These are phyloP conservation scores for Myrmecobius fasciatus DNA, from an alignment of 2,113 vertebrate genomes.

Conservation along the genomic window DNA sequence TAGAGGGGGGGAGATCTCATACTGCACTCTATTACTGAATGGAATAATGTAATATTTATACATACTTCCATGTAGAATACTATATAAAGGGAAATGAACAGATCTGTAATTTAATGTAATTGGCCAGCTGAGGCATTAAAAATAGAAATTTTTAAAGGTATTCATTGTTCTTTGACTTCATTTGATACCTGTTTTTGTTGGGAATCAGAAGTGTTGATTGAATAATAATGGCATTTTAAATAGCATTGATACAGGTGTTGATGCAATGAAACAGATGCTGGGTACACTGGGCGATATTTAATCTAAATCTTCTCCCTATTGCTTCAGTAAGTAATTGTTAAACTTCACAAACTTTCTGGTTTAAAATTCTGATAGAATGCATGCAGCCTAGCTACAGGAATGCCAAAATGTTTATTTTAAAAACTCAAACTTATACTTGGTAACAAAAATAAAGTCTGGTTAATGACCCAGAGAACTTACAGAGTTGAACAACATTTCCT, in stretches of 20 bases:
- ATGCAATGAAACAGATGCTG: conserved; percentile 67
- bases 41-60: conserved; percentile 59
- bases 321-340: not conserved
- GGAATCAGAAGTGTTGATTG: conserved; percentile 23
- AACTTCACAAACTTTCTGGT: conserved; percentile 21
- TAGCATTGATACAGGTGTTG: conserved; percentile 67
- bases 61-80: conserved; percentile 60
- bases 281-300: conserved; percentile 41
- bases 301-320: conserved; percentile 43
- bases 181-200: conserved; percentile 68
- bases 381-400: not conserved
- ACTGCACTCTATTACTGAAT: conserved; percentile 18
- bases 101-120: conserved; percentile 77
- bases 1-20: fast-evolving
- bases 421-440: conserved; percentile 2
- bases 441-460: not conserved
- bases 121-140: conserved; percentile 67
- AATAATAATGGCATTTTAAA: conserved; percentile 29
- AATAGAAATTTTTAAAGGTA: conserved; percentile 62
- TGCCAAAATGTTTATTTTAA: not conserved
- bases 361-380: not conserved
- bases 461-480: conserved; percentile 2
- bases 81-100: conserved; percentile 58
- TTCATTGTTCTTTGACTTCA: conserved; percentile 56
- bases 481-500: not conserved